Conservation (phyloP, 1,140 invertebrate species). For the Aphis craccivora region DNA sequence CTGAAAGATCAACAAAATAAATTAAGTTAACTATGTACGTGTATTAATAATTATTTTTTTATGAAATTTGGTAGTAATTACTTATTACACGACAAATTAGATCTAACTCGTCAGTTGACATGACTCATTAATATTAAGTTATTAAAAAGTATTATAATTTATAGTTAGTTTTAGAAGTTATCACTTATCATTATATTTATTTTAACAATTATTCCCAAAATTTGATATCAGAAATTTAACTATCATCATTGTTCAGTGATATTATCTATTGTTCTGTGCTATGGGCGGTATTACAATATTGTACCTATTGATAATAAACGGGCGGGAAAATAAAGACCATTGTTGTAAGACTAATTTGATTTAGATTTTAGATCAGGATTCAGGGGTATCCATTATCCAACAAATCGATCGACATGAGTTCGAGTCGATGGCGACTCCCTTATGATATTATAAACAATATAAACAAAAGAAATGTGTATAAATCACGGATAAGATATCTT, state of each 20-base stretch:
- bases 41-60: not conserved
- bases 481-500: no score
- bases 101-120: not conserved
- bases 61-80: not conserved
- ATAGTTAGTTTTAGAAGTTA: not conserved
- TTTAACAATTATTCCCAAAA: not conserved
- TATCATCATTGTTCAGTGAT: not conserved
- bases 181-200: not conserved
- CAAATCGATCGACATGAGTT: no score
- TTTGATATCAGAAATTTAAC: conserved; percentile 4
- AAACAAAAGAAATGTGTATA: no score
- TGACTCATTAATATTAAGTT: not conserved
- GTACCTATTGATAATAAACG: not conserved
- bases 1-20: not conserved
- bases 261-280: no score
- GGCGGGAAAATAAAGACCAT: not conserved
- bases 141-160: not conserved
- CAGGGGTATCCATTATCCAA: no score
- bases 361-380: no score
- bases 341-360: no score
- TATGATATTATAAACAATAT: no score
- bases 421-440: no score
- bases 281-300: no score
- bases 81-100: not conserved
- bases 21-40: not conserved